Percentiles rank a stretch among this genome's conserved stretches.
phyloP scores from a whole-genome alignment of 2,113 vertebrate species.

The Alethe diademata region DNA sequence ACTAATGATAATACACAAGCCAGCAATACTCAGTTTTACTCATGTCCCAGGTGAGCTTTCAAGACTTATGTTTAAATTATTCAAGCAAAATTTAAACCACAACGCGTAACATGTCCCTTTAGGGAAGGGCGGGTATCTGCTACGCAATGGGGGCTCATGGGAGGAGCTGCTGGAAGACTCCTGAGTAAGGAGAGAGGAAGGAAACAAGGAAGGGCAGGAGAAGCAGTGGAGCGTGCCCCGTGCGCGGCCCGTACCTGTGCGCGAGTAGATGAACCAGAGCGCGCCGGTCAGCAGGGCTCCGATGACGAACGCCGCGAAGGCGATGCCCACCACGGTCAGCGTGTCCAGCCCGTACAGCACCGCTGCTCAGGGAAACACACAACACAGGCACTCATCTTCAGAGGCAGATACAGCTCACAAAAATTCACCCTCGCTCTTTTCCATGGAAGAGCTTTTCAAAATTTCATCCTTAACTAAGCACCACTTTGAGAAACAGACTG shows the following conservation, averaged over 20 bases:
- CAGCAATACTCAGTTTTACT: not conserved
- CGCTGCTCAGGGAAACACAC: slow-evolving; percentile 59
- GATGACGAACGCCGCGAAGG: slow-evolving; percentile 92
- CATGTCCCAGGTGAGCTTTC: not conserved
- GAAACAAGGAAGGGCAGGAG: not conserved
- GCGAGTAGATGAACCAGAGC: slow-evolving; percentile 96
- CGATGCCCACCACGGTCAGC: slow-evolving; percentile 92
- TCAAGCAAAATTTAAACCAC: not conserved
- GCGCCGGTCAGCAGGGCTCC: slow-evolving; percentile 92
- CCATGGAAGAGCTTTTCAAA: not conserved
- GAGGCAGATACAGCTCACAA: accelerated
- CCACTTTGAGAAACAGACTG: not conserved
- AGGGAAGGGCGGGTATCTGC: not conserved
- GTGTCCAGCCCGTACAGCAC: slow-evolving; percentile 86
- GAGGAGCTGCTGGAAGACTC: not conserved
- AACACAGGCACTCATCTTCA: not conserved
- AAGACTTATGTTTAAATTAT: not conserved
- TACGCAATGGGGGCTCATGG: accelerated
- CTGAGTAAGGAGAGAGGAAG: not conserved
- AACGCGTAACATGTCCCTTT: not conserved
- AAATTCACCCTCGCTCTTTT: not conserved
- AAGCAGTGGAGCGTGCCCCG: not conserved
- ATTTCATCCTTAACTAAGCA: not conserved
- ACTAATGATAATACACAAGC: not conserved
- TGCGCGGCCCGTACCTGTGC: slow-evolving; percentile 81